Evolutionary conservation across 2,797 vertebrate genomes (phyloP).

Genomic region (Pagetopsis macropterus): DNA sequence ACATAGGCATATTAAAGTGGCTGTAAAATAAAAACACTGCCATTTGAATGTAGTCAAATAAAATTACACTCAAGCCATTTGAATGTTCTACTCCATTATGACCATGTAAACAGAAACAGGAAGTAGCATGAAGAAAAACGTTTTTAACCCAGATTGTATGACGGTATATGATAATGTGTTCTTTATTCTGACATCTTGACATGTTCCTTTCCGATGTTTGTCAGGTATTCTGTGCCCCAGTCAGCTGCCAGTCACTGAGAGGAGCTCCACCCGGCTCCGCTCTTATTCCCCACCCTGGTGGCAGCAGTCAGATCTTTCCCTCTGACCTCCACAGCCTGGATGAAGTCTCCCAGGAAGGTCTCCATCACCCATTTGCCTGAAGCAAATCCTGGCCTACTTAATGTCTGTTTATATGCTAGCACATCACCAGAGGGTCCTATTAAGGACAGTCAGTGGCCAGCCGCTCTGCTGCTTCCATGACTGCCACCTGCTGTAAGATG

Average conservation of each 20-base stretch:
- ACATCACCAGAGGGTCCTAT: constrained; percentile 78
- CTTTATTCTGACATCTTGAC: constrained; percentile 1
- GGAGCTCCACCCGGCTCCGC: constrained; percentile 60
- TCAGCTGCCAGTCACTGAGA: constrained; percentile 87
- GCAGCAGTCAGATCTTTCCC: constrained; percentile 62
- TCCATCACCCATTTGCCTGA: constrained; percentile 66
- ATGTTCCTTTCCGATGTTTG: constrained; percentile 18
- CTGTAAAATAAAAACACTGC: no score
- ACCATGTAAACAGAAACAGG: no score
- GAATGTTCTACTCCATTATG: background rate
- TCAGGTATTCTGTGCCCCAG: constrained; percentile 89
- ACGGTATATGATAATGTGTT: no score
- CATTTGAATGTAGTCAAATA: no score
- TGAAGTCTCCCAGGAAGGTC: constrained; percentile 73
- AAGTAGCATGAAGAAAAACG: no score
- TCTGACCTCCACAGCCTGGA: constrained; percentile 68
- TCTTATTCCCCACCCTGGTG: constrained; percentile 69
- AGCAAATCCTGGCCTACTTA: constrained; percentile 65
- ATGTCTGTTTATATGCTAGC: constrained; percentile 78
- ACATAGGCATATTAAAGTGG: background rate
- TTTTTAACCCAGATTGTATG: no score
- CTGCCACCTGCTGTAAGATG: constrained; percentile 65
- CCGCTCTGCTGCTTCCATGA: constrained; percentile 42
- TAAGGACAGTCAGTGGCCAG: constrained; percentile 52
- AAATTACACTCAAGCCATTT: background rate